Evolutionary conservation across 2,888 invertebrate genomes (phyloP).

Genomic region (Drosophila buzzatii): DNA sequence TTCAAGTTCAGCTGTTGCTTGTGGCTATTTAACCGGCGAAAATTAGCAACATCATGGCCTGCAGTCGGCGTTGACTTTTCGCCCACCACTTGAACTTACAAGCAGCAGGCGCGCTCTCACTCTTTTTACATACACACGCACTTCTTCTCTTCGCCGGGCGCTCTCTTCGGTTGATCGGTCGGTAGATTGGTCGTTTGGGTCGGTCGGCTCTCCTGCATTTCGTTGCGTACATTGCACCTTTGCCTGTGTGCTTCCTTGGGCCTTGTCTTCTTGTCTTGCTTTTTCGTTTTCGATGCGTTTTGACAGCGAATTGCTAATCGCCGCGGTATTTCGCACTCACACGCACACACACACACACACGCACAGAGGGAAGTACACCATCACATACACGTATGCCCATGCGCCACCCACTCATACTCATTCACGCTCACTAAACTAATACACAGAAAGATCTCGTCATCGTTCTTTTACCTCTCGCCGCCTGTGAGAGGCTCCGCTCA

Average conservation of each 20-base stretch:
- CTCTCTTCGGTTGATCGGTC: slow-evolving; percentile 10
- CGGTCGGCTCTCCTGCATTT: slow-evolving; percentile 45
- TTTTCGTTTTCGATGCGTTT: slow-evolving; percentile 79
- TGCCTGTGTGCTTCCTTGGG: slow-evolving; percentile 37
- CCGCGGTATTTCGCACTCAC: slow-evolving; percentile 69
- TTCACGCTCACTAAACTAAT: slow-evolving; percentile 13
- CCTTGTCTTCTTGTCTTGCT: slow-evolving; percentile 25
- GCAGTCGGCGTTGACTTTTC: slow-evolving; percentile 26
- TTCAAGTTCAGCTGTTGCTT: slow-evolving; percentile 55
- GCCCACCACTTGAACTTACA: slow-evolving; percentile 63
- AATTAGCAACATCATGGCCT: slow-evolving; percentile 30
- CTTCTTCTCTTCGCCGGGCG: slow-evolving; percentile 3
- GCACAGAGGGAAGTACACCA: slow-evolving; percentile 15
- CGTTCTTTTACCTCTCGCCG: slow-evolving; percentile 23
- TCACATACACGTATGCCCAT: slow-evolving; percentile 4
- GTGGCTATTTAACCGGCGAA: slow-evolving; percentile 55
- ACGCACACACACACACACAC: slow-evolving; percentile 26
- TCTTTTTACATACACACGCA: slow-evolving; percentile 1
- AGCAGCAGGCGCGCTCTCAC: slow-evolving; percentile 9
- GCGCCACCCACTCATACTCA: slow-evolving; percentile 32
- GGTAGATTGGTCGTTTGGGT: background rate
- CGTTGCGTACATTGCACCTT: slow-evolving; percentile 78
- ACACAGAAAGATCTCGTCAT: slow-evolving; percentile 20
- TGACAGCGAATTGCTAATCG: slow-evolving; percentile 79
- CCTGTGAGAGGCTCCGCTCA: slow-evolving; percentile 12